Base-by-base conservation (phyloP, 2,888 invertebrate genomes). In the Cephus spinipes region DNA sequence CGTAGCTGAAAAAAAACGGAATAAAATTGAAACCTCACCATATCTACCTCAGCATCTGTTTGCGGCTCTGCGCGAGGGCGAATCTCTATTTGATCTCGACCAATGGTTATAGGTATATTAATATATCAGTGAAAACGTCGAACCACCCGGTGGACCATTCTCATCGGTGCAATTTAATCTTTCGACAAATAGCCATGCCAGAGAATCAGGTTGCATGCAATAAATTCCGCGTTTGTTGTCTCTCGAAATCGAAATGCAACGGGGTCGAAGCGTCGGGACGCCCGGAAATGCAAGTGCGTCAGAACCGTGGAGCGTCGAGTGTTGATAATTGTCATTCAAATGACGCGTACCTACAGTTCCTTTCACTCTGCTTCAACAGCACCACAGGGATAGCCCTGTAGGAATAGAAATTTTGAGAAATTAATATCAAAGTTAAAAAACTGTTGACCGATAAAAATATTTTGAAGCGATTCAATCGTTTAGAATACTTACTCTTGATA, bases 91-190 rank as follows among this genome's bases (percentile, higher is more conserved):
- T 55, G 55, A 55, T 55, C 55, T 55, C 9, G 55, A 55, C 23
- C 55, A 9, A 23, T 23, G 23, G 55, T 55, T 55, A 55, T 55
- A 55, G 55, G 2, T 23, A 23, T 55, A 55, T 55, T 55, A 23
- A 55, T 55, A 55, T 55, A 55, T 55, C 23, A 9, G 55, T 55
- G 55, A 55, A 55, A 55, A 23, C 55, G 23, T 55, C 55, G 55
- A 55, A 55, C 2, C 23, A 55, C 9, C 55, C 55, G 55, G 55
- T 55, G 55, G 23, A 55, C 55, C 55, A 23, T 55, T 55, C 55
- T 55, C 55, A 55, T 55, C 78, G 79, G 73, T 79, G 78, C 81
- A 81, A 83, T 83, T 83, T 83, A 83, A 83, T 83, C 83, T 83
- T 83, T 76, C 78, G 80, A 82, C 81, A 81, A 82, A 82, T 79